Evolutionary conservation across 2,797 vertebrate species (phyloP), one percentile per base, ranked within the genome.

Genomic region (Myotis pilosus): DNA sequence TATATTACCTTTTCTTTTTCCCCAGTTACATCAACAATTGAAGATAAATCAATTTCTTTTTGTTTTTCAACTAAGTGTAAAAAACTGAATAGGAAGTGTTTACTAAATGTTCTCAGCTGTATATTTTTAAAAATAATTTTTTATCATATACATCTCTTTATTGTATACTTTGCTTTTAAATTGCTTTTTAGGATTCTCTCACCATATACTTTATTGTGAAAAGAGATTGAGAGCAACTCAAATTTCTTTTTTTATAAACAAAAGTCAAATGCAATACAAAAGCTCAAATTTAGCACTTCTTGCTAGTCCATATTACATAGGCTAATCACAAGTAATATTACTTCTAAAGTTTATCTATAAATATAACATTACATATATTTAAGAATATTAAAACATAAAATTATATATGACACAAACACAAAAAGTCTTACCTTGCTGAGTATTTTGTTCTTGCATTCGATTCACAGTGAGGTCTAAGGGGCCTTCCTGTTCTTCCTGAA

Each of bases 391-490:
- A 75, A 86, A 90, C 38, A 57, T 25, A 86, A 87, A 89, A 80
- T 38, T 55, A 38, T 15, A 17, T 51, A 97, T 79, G 16, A 82
- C 0, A 89, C 19, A 78, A 15, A 74, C 6, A 92, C 38, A 81
- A 53, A 92, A 92, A 49, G 41, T 57, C 96, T 98, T 98, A 99
- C 99, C 99, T 98, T 98, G 98, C 97, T 99, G 98, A 98, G 98
- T 98, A 97, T 98, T 98, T 97, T 99, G 98, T 96, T 98, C 98
- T 98, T 98, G 98, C 97, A 97, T 98, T 96, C 99, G 98, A 98
- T 98, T 99, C 97, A 99, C 98, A 98, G 99, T 99, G 98, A 99
- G 99, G 98, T 99, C 99, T 98, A 99, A 98, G 96, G 99, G 99
- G 97, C 98, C 98, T 96, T 99, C 99, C 95, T 99, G 98, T 91